Conservation (phyloP, 2,888 invertebrate species). For the Amiota mariae region DNA sequence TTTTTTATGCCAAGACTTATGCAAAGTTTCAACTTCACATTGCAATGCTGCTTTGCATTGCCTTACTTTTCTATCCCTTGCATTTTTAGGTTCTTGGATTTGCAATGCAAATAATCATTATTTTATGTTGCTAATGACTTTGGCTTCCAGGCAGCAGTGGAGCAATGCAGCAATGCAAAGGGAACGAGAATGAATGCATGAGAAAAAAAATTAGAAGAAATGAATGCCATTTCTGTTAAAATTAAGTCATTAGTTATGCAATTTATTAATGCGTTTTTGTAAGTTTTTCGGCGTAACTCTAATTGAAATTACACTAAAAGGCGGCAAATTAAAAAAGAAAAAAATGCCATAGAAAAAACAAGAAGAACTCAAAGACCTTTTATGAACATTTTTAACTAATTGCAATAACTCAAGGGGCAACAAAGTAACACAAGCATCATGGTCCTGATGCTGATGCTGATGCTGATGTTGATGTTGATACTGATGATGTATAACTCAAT, state of each 20-base stretch:
- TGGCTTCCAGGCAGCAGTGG: not conserved
- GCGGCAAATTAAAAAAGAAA: not conserved
- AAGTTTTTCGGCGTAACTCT: slow-evolving; percentile 24
- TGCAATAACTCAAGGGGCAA: too few species aligned
- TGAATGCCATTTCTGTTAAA: slow-evolving; percentile 37
- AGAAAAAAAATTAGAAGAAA: slow-evolving; percentile 6
- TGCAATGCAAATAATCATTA: slow-evolving; percentile 65
- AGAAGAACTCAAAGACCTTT: too few species aligned
- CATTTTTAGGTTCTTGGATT: slow-evolving; percentile 36
- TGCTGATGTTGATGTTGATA: too few species aligned
- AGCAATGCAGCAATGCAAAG: too few species aligned
- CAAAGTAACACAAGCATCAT: too few species aligned
- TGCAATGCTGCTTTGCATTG: too few species aligned
- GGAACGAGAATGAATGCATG: not conserved
- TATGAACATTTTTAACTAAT: too few species aligned
- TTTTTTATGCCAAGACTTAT: slow-evolving; percentile 41
- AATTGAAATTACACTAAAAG: slow-evolving; percentile 19
- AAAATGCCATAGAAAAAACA: too few species aligned
- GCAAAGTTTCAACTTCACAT: not conserved
- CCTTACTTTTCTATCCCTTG: too few species aligned
- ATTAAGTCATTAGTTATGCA: slow-evolving; percentile 64
- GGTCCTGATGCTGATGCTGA: too few species aligned
- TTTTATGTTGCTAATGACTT: slow-evolving; percentile 51
- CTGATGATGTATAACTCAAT: too few species aligned
- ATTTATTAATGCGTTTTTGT: slow-evolving; percentile 54